Percentiles rank a stretch among this genome's conserved stretches.
These are phyloP conservation scores for Ariolimax columbianus DNA, from an alignment of 2,888 invertebrate species.

Conservation along the genomic window DNA sequence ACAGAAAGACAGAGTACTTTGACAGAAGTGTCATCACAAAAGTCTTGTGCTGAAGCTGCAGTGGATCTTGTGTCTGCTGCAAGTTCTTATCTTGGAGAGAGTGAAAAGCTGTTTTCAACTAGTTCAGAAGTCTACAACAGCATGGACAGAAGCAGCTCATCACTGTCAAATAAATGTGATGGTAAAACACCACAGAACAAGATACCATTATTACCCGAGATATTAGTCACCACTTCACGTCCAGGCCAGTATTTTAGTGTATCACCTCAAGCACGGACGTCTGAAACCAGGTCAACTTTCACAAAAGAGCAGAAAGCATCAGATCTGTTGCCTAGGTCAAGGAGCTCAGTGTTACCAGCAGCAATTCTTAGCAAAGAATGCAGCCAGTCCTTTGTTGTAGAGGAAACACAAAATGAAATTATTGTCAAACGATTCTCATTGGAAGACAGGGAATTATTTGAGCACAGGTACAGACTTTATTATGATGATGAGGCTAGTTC, in stretches of 20 bases:
- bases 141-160: background rate
- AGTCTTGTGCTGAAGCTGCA: background rate
- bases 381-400: background rate
- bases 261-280: background rate
- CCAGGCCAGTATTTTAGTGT: background rate
- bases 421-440: background rate
- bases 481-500: conserved; percentile 33
- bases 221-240: background rate
- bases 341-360: background rate
- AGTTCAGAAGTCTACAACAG: background rate
- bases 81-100: background rate
- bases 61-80: background rate
- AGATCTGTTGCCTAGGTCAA: background rate
- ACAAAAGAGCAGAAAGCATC: background rate
- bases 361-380: background rate
- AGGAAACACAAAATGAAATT: conserved; percentile 8
- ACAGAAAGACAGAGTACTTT: background rate
- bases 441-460: conserved; percentile 36
- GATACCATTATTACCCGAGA: background rate
- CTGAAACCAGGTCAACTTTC: background rate
- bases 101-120: background rate
- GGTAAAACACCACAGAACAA: background rate
- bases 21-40: background rate
- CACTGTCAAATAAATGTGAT: background rate
- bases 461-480: conserved; percentile 38